Evolutionary conservation across 1,140 invertebrate species (phyloP), one percentile per base, ranked within the genome.

Genomic region (Polyergus mexicanus): DNA sequence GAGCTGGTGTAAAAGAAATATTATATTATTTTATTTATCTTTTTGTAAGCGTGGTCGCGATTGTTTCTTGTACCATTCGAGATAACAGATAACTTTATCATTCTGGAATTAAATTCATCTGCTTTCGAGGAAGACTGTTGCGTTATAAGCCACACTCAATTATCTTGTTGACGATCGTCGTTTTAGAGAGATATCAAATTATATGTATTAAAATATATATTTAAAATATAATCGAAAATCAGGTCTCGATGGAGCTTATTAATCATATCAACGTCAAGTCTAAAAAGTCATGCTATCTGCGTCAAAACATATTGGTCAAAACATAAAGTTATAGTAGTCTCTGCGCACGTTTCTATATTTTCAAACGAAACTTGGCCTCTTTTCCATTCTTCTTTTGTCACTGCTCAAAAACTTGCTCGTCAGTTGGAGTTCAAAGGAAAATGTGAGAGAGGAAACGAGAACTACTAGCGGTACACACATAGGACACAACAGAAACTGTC

Each of bases 401-500:
- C 11, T 19, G 32, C 28, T 47, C 11, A 38, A 56, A 28, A 58
- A 77, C 44, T 76, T 54, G 25, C 41, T 74, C 68, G 66, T 51
- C 51, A 38, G 62, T 69, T 10, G 19, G 32, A 32, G 60, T 69
- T 62, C 56, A 58, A 81, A 72, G 22, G 38, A 65, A 44, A 35
- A 86, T 69, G 13, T 5, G 28, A 35, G n/a, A 41, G 41, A 56
- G 10, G 38, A 60, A n/a, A 16, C 22, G 68, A 63, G 38, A 85
- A 68, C 10, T 51, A 22, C 16, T 25, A 68, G 47, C 8, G 63
- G 5, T 25, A 6, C 32, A 65, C 25, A 54, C 28, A 72, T 28
- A 68, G 44, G 16, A 66, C 51, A 83, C 25, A 71, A 88, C 69
- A 60, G 75, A 81, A 81, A 28, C 86, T 86, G 74, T 88, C 86